Evolutionary conservation across 2,888 invertebrate genomes (phyloP).

Genomic region (Hemaris fuciformis): DNA sequence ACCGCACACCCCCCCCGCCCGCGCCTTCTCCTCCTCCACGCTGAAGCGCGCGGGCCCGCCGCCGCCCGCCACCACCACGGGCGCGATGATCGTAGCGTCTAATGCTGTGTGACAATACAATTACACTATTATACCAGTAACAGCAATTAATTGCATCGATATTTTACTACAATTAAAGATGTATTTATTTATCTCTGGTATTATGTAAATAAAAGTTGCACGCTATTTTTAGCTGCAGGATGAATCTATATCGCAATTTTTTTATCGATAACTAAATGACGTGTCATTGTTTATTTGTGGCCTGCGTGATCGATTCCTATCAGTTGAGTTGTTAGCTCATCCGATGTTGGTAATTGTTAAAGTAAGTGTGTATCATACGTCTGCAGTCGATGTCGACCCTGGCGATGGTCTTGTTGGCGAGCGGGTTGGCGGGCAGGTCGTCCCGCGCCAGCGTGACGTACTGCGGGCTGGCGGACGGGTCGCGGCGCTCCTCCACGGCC

Average conservation of each 20-base stretch:
- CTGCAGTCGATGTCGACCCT: conserved; percentile 38
- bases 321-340: too few species aligned
- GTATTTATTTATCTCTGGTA: too few species aligned
- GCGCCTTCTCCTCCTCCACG: conserved; percentile 23
- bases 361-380: conserved; percentile 29
- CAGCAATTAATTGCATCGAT: too few species aligned
- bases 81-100: conserved; percentile 20
- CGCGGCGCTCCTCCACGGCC: conserved; percentile 23
- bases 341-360: background rate
- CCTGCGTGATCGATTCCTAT: too few species aligned
- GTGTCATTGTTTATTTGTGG: too few species aligned
- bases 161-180: too few species aligned
- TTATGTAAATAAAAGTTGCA: too few species aligned
- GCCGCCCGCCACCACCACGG: conserved; percentile 34
- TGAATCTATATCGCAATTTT: too few species aligned
- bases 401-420: conserved; percentile 65
- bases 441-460: conserved; percentile 73
- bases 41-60: conserved; percentile 40
- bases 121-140: background rate
- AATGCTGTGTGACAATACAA: background rate
- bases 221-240: too few species aligned
- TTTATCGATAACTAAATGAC: too few species aligned
- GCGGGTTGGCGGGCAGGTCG: conserved; percentile 60
- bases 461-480: conserved; percentile 59
- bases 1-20: conserved; percentile 7